Percentiles rank a stretch among this genome's conserved stretches.
Evolutionary conservation across 2,113 vertebrate genomes (phyloP).

Genomic region (Anhinga rufa): DNA sequence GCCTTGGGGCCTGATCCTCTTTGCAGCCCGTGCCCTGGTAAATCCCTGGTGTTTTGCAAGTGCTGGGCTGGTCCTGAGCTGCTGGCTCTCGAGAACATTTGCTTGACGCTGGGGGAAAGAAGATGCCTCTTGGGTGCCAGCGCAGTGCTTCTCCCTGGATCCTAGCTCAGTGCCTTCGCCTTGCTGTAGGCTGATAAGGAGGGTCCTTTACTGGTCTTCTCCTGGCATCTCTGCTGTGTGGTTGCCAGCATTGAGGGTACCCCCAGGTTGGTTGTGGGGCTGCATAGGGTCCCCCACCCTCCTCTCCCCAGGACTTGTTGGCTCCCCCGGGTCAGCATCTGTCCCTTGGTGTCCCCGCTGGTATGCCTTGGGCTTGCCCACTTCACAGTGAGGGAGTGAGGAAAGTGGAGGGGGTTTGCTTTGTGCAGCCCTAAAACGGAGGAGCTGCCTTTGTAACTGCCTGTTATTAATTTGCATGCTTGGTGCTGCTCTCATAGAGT

Average conservation of each 20-base stretch:
- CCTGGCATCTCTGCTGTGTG: not conserved
- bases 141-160: not conserved
- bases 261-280: not conserved
- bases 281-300: not conserved
- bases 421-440: not conserved
- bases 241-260: not conserved
- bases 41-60: not conserved
- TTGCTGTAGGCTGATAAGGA: fast-evolving
- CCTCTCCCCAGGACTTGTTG: not conserved
- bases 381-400: not conserved
- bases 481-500: not conserved
- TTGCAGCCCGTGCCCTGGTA: not conserved
- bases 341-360: not conserved
- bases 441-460: not conserved
- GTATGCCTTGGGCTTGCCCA: fast-evolving
- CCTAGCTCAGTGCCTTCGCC: not conserved
- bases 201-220: not conserved
- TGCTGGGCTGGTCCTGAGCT: not conserved
- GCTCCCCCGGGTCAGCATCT: not conserved
- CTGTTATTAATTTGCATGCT: not conserved
- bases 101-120: not conserved
- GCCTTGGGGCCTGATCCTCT: not conserved
- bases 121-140: fast-evolving
- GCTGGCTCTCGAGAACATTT: not conserved
- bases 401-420: not conserved